Evolutionary conservation across 2,797 vertebrate species (phyloP), one percentile per base, ranked within the genome.

Genomic region (Stomatorhinus walkeri): DNA sequence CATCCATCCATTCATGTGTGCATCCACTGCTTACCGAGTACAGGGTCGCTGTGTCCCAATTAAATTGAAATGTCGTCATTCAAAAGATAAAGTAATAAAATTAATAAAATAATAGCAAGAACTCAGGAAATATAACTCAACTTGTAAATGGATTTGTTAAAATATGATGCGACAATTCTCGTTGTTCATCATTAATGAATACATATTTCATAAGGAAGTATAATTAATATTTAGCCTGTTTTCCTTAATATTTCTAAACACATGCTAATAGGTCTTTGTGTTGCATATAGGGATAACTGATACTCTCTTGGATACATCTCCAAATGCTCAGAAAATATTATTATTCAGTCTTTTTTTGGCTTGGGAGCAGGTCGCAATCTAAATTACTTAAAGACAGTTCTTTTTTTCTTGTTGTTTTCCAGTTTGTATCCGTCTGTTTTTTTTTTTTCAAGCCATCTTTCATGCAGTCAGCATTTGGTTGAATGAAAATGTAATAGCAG

Each of bases 391-490:
- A 49, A 51, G 46, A 22, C 9, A 24, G 9, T 85, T 48, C 16
- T 48, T 85, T 51, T 85, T 14, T 51, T 85, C 43, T 85, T 85
- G 46, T 59, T 32, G 10, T 87, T 40, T 9, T 51, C 16, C 51
- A 87, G 51, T 54, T 86, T 40, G 22, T 10, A 85, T 85, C n/a
- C n/a, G 16, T 61, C 24, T n/a, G 52, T 52, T 36, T 84, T 46
- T 52, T 87, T 32, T 49, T 4, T 87, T 89, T 61, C 8, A 40
- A 68, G 32, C n/a, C 84, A 24, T 85, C 43, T 56, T 83, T 87
- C 40, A 84, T 83, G 76, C 36, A 61, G 51, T 89, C 68, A 83
- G 51, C 76, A 84, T 87, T 89, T 48, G 56, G 48, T 54, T 83
- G 61, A 61, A 59, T 28, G 87, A 87, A 61, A 88, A 89, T 14